These are phyloP conservation scores for Heterodera schachtii DNA, from an alignment of 1,140 invertebrate species.

Conservation along the genomic window DNA sequence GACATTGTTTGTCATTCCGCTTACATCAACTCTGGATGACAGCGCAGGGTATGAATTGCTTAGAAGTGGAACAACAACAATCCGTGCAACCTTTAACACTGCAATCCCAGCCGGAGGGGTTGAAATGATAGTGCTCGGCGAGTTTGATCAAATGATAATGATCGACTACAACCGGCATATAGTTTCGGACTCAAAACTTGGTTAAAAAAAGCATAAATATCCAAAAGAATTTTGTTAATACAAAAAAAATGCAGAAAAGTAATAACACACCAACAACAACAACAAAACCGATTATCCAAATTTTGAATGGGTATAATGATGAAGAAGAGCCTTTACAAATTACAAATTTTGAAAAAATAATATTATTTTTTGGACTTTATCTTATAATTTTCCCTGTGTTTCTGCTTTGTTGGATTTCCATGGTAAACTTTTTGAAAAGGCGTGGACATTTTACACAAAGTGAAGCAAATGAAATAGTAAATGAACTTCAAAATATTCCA, in stretches of 20 bases:
- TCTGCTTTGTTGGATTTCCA: background rate
- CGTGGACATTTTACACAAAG: background rate
- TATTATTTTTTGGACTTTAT: background rate
- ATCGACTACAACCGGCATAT: too few species aligned
- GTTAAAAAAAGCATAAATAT: background rate
- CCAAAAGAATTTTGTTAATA: background rate
- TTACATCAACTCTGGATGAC: constrained; percentile 25
- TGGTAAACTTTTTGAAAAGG: background rate
- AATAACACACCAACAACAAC: background rate
- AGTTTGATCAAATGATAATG: constrained; percentile 10
- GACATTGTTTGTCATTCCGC: constrained; percentile 16
- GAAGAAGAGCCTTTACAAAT: too few species aligned
- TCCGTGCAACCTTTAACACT: constrained; percentile 11
- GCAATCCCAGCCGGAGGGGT: constrained; percentile 23
- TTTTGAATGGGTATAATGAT: too few species aligned
- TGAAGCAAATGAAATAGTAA: too few species aligned
- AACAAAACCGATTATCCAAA: background rate
- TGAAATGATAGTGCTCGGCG: background rate
- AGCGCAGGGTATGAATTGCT: constrained; percentile 25
- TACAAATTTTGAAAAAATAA: too few species aligned
- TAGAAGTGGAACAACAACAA: constrained; percentile 26
- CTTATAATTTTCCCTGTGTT: background rate
- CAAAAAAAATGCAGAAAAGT: background rate
- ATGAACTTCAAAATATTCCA: too few species aligned
- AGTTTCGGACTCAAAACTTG: background rate